These are phyloP conservation scores for Mechanitis mazaeus DNA, from an alignment of 2,888 invertebrate species.

Conservation along the genomic window DNA sequence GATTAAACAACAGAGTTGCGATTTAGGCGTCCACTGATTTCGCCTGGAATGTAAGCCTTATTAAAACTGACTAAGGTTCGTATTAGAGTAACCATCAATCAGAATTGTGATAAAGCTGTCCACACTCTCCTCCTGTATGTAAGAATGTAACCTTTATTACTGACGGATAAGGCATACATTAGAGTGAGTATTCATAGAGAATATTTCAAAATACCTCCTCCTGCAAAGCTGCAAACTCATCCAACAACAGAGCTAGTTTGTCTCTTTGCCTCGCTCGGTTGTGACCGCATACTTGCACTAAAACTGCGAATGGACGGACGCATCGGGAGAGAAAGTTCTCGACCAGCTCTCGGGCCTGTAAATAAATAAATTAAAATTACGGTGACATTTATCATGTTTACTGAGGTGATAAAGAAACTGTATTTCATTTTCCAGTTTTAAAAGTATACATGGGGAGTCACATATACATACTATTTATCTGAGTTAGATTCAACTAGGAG, in stretches of 20 bases:
- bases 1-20: neutral
- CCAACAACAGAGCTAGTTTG: slow-evolving; percentile 91
- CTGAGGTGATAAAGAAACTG: neutral
- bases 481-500: too few species aligned
- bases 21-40: too few species aligned
- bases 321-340: slow-evolving; percentile 93
- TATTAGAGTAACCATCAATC: neutral
- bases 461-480: too few species aligned
- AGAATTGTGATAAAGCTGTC: too few species aligned
- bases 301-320: slow-evolving; percentile 88
- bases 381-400: too few species aligned
- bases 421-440: neutral
- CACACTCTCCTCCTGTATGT: too few species aligned
- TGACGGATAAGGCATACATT: too few species aligned
- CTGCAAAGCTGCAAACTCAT: slow-evolving; percentile 93
- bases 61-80: neutral
- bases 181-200: too few species aligned
- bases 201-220: slow-evolving; percentile 82
- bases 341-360: slow-evolving; percentile 89
- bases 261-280: slow-evolving; percentile 97
- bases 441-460: too few species aligned
- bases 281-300: slow-evolving; percentile 94
- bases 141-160: too few species aligned
- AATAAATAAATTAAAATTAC: neutral
- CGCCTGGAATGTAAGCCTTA: too few species aligned